Base-by-base conservation (phyloP, 2,113 vertebrate genomes). In the Polypterus senegalus region DNA sequence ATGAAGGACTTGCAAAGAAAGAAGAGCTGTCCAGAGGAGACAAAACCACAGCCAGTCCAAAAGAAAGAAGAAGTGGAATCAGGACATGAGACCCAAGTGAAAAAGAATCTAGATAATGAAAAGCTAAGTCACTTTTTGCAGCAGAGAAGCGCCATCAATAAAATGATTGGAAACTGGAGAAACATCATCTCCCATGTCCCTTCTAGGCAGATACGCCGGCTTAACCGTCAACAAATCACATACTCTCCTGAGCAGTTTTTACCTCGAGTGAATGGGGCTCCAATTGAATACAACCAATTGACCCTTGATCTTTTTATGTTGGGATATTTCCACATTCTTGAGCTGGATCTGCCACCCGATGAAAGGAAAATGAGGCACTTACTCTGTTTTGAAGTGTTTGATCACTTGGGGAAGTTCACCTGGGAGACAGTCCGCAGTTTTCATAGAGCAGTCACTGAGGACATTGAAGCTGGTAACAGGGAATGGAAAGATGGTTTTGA, bases 301-400 rank as follows among this genome's bases (percentile, higher is more conserved):
- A 89, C 92, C 1, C 80, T 96, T 64, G 94, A 97, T 66, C 86
- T 97, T 45, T 98, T 98, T 79, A 94, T 98, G 93, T 80, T 98
- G 59, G 96, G 96, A 49, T 97, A 97, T 84, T 97, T 98, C 71
- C 92, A 91, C 84, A 92, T 98, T 63, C 84, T 98, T 71, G 94
- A 98, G 75, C 75, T 89, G 55, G 89, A 97, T 6, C 79, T 98
- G 59, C 81, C 92, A 0, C 74, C 89, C 0, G 91, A 90, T 48
- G 96, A 98, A 74, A 84, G 96, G 58, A 90, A 86, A 64, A 85
- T 82, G 71, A 89, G 94, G 57, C 94, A 97, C 71, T 83, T 98
- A 63, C 88, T 98, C 27, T 98, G 96, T 71, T 98, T 97, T 6
- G 94, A 98, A 79, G 93, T 98, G 48, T 98, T 98, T 0, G 93